phyloP scores from a whole-genome alignment of 1,140 invertebrate species.

The Megalopta genalis region DNA sequence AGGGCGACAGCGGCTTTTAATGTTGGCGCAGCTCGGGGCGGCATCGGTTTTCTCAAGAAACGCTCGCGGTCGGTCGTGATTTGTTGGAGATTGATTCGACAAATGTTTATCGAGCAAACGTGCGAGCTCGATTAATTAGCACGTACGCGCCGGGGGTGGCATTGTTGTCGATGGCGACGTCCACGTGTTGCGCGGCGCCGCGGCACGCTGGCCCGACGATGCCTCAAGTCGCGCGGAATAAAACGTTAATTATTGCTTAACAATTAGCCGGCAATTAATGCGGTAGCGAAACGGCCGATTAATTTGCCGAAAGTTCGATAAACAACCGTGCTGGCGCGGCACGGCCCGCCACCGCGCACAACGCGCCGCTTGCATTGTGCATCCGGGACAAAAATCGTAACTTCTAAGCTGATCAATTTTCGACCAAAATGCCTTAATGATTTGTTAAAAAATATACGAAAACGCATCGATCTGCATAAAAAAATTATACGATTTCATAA shows the following conservation, averaged over 20 bases:
- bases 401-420: no score
- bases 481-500: no score
- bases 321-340: not conserved
- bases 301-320: not conserved
- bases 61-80: not conserved
- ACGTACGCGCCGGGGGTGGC: not conserved
- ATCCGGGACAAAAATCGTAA: no score
- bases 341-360: no score
- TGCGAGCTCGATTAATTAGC: constrained; percentile 52
- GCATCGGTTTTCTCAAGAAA: no score
- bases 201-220: not conserved
- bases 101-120: constrained; percentile 59
- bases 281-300: constrained; percentile 15
- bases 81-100: constrained; percentile 28
- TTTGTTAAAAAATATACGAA: no score
- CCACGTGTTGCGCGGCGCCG: constrained; percentile 29
- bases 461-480: no score
- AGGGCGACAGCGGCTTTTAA: no score
- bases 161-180: constrained; percentile 34
- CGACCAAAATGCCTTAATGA: no score
- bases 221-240: constrained; percentile 5
- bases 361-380: no score
- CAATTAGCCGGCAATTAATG: constrained; percentile 55
- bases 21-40: no score
- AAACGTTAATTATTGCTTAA: constrained; percentile 52